A percentile compares a stretch with the other conserved stretches of the same genome.
Conservation (phyloP, 2,888 invertebrate genomes). For the Cephus rjabovi region DNA sequence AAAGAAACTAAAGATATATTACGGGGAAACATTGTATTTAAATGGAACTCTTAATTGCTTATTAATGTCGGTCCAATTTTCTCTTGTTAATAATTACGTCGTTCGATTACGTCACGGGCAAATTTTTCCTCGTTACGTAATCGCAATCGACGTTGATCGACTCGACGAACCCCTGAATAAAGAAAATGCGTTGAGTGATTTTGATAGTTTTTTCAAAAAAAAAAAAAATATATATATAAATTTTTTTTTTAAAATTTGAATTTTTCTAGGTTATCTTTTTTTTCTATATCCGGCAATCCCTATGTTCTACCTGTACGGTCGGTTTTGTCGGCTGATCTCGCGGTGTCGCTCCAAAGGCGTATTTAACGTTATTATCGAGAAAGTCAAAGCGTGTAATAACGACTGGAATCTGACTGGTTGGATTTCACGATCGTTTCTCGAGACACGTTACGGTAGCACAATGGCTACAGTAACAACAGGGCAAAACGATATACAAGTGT, state of each 20-base stretch:
- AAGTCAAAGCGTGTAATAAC: neutral
- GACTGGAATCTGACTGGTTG: neutral
- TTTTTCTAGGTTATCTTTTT: too few species aligned
- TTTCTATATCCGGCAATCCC: neutral
- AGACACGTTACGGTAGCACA: neutral
- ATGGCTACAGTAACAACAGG: neutral
- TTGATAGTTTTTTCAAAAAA: neutral
- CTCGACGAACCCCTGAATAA: neutral
- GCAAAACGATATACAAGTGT: neutral
- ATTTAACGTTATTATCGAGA: neutral
- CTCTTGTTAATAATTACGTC: neutral
- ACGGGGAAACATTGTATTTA: neutral
- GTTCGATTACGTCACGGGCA: neutral
- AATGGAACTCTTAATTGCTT: neutral
- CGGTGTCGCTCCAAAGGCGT: neutral
- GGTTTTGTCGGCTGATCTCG: neutral
- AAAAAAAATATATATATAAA: too few species aligned
- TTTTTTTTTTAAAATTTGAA: too few species aligned
- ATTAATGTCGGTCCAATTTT: neutral
- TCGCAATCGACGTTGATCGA: neutral
- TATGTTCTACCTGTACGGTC: neutral
- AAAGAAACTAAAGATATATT: too few species aligned
- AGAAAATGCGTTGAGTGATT: neutral
- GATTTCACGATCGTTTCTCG: neutral
- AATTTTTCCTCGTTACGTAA: neutral